Conservation (phyloP, 2,888 invertebrate genomes). For the Aproaerema taeniolella region DNA sequence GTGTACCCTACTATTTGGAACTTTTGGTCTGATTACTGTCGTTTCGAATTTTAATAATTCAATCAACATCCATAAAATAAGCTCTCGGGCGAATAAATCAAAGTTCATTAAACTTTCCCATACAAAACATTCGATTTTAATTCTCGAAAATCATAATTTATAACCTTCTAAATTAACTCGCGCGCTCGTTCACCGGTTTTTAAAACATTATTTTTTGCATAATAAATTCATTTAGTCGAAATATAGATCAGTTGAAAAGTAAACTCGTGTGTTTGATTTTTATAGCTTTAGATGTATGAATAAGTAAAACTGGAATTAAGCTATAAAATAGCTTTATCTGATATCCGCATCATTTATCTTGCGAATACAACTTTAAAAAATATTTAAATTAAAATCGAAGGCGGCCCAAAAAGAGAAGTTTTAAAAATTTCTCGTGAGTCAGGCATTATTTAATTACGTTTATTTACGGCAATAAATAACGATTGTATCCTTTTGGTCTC, state of each 20-base stretch:
- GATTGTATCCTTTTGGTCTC: slow-evolving; percentile 1
- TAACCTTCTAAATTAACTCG: slow-evolving; percentile 7
- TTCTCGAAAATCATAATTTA: slow-evolving; percentile 11
- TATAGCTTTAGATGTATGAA: neutral
- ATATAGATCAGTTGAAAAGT: slow-evolving; percentile 6
- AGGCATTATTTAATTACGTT: neutral
- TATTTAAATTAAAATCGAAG: no score
- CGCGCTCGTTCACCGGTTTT: slow-evolving; percentile 1
- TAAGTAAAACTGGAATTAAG: slow-evolving; percentile 1
- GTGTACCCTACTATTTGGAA: no score
- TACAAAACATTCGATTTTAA: slow-evolving; percentile 2
- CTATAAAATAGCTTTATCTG: neutral
- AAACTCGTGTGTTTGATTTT: slow-evolving; percentile 2
- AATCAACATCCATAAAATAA: slow-evolving; percentile 17
- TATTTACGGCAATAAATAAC: slow-evolving; percentile 5
- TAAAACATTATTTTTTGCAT: slow-evolving; percentile 12
- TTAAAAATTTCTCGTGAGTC: no score
- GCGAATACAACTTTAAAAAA: no score
- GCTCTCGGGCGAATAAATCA: slow-evolving; percentile 7
- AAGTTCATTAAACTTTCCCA: slow-evolving; percentile 12
- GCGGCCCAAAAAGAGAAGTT: no score
- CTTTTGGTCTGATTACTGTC: no score
- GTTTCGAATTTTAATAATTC: slow-evolving; percentile 17
- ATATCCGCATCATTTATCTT: no score
- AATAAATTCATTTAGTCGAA: slow-evolving; percentile 2